Evolutionary conservation across 2,113 vertebrate species (phyloP), one percentile per base, ranked within the genome.

Genomic region (Indicator maculatus): DNA sequence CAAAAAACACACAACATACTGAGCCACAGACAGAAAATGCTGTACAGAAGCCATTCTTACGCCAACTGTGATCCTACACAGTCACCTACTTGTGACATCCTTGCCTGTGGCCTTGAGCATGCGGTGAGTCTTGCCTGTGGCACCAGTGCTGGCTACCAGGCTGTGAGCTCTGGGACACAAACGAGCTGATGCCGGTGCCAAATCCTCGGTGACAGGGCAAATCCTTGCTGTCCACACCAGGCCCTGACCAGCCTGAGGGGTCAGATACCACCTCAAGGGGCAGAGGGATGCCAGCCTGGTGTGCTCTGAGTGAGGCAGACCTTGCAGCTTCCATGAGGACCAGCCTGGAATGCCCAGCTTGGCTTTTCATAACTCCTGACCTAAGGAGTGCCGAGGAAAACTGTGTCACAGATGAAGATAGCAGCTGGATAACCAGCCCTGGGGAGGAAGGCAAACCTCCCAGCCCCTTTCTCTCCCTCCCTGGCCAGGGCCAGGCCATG

Each of bases 141-240:
- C 4, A 3, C 4, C 14, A 19, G 47, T 1, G 13, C 73, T 45
- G 76, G n/a, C 56, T 56, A 47, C 0, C 7, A 20, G 58, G 59
- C 64, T 10, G 10, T 3, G 2, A 86, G 56, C 56, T 39, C 28
- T 1, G 8, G 33, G 11, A 45, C 38, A 19, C 2, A 5, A 55
- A 16, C 11, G 13, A 59, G 24, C 24, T n/a, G 55, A 52, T 80
- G 50, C 16, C 3, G 1, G 60, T 47, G 28, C 10, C 0, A 0
- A 53, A 61, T 9, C 14, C 31, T 15, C 0, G 1, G 33, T 11
- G 50, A 52, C 23, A 7, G 50, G 50, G 23, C 0, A 0, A 53
- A 61, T 8, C 14, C 31, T 14, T 0, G 1, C 31, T 9, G 66
- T 56, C 31, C 39, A 36, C 0, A 1, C 4, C 3, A 1, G 38